These are phyloP conservation scores for Podocnemis expansa DNA, from an alignment of 2,113 vertebrate genomes.

Conservation along the genomic window DNA sequence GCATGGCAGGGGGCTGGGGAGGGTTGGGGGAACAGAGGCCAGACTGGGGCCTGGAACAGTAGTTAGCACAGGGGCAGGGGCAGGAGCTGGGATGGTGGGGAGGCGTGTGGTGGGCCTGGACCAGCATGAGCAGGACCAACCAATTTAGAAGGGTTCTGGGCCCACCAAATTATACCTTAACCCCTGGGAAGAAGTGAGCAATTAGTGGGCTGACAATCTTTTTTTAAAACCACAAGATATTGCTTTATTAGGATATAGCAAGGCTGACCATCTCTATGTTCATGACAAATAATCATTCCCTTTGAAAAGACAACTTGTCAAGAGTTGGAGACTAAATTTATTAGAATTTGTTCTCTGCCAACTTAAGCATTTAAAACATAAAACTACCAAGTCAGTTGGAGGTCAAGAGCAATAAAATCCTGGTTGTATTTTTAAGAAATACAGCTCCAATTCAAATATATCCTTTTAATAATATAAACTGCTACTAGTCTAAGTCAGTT, in stretches of 20 bases:
- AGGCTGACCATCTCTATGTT: not conserved
- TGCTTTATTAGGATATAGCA: not conserved
- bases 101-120: too few relatives aligned
- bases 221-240: not conserved
- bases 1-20: too few relatives aligned
- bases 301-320: not conserved
- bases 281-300: not conserved
- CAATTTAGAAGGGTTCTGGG: too few relatives aligned
- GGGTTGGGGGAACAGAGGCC: too few relatives aligned
- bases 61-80: too few relatives aligned
- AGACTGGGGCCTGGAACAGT: too few relatives aligned
- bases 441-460: not conserved
- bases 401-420: not conserved
- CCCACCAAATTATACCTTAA: too few relatives aligned
- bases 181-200: not conserved
- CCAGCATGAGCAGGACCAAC: too few relatives aligned
- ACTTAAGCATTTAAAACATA: not conserved
- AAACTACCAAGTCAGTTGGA: not conserved
- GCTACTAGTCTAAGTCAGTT: not conserved
- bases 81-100: too few relatives aligned
- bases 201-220: not conserved
- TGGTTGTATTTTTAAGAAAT: not conserved
- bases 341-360: not conserved
- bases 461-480: not conserved
- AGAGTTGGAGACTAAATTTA: not conserved